phyloP scores from a whole-genome alignment of 1,140 invertebrate genomes.

The Drosophila kurseongensis region DNA sequence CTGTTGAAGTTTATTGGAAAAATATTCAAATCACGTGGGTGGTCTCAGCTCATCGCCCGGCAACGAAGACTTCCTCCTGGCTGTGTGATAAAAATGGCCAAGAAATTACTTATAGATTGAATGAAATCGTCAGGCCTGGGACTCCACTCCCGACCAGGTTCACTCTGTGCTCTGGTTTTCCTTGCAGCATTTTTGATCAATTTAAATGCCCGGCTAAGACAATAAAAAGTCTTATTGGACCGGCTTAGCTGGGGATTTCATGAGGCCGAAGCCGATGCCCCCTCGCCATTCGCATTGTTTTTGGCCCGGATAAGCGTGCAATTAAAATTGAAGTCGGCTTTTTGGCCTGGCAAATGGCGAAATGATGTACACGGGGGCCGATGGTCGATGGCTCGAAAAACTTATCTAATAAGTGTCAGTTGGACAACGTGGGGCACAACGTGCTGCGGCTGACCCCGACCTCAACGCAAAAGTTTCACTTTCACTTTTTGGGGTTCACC shows the following conservation, averaged over 20 bases:
- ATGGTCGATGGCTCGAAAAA: constrained; percentile 33
- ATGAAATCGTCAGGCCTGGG: constrained; percentile 67
- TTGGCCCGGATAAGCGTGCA: constrained; percentile 62
- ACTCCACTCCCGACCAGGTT: constrained; percentile 8
- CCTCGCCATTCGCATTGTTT: constrained; percentile 39
- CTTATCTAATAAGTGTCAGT: constrained; percentile 81
- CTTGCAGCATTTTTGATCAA: constrained; percentile 71
- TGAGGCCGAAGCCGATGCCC: constrained; percentile 13
- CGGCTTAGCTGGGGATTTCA: constrained; percentile 61
- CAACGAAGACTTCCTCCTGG: constrained; percentile 36
- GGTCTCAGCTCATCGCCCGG: constrained; percentile 65
- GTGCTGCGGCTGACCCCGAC: constrained; percentile 58
- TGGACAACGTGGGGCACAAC: constrained; percentile 43
- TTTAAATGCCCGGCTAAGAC: constrained; percentile 77
- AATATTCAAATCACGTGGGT: constrained; percentile 84
- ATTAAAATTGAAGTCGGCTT: constrained; percentile 62
- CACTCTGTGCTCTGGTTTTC: constrained; percentile 10
- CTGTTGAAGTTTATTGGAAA: constrained; percentile 84
- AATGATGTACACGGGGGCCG: constrained; percentile 57
- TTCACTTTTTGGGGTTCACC: constrained; percentile 39
- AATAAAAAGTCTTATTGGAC: constrained; percentile 70
- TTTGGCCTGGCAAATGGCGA: constrained; percentile 42
- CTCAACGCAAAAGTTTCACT: constrained; percentile 59
- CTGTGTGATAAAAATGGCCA: constrained; percentile 73
- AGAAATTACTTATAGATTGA: constrained; percentile 82